Evolutionary conservation across 2,113 vertebrate genomes (phyloP).

Genomic region (Syngnathus typhle): DNA sequence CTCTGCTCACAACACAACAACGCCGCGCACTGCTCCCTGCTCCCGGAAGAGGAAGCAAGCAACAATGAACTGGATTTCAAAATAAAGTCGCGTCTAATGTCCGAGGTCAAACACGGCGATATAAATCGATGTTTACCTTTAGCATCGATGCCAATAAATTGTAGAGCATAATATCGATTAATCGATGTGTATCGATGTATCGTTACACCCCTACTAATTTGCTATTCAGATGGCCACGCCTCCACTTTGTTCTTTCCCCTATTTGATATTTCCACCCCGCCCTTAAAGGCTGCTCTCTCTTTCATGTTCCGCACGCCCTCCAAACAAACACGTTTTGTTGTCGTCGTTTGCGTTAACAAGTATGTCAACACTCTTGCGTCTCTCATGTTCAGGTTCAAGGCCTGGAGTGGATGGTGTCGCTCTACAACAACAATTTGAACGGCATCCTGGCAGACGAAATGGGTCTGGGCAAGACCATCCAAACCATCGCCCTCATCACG

Average conservation of each 20-base stretch:
- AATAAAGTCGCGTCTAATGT: no score
- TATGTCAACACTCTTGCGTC: background rate
- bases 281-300: background rate
- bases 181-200: no score
- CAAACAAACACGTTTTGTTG: background rate
- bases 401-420: slow-evolving; percentile 97
- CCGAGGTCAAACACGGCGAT: no score
- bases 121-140: no score
- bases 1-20: no score
- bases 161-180: no score
- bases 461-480: slow-evolving; percentile 97
- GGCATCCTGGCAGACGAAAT: slow-evolving; percentile 98
- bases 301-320: background rate
- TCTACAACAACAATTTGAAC: slow-evolving; percentile 98
- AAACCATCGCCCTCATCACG: slow-evolving; percentile 96
- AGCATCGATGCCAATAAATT: no score
- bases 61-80: no score
- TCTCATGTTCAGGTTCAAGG: slow-evolving; percentile 79
- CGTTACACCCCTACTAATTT: no score
- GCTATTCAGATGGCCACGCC: background rate
- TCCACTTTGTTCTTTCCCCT: background rate
- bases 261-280: background rate
- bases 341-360: background rate
- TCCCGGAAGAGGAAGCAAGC: no score
- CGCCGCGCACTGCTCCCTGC: no score